Evolutionary conservation across 2,113 vertebrate genomes (phyloP).

Genomic region (Podocnemis expansa): DNA sequence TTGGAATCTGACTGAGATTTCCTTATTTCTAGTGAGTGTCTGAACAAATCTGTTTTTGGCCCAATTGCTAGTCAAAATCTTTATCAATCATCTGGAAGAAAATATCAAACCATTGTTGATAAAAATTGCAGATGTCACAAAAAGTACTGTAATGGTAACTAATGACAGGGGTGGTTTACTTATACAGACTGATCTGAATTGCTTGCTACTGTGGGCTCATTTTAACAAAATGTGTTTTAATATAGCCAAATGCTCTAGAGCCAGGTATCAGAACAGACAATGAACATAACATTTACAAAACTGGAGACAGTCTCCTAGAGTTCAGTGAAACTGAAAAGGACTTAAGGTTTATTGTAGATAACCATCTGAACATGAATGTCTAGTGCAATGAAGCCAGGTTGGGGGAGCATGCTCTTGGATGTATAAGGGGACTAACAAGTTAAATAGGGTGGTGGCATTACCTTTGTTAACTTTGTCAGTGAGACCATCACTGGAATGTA

Average conservation of each 20-base stretch:
- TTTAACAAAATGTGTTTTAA: neutral
- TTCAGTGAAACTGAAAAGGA: neutral
- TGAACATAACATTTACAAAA: neutral
- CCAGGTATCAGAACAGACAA: neutral
- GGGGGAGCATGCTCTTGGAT: neutral
- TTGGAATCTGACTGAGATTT: neutral
- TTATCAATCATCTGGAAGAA: neutral
- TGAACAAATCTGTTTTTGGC: neutral
- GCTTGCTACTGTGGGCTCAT: neutral
- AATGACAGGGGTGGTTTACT: neutral
- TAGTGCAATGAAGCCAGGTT: neutral
- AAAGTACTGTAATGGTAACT: neutral
- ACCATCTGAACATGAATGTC: neutral
- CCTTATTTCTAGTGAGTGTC: neutral
- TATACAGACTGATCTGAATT: neutral
- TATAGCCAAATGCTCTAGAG: accelerated
- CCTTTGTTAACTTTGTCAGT: neutral
- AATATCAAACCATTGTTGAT: neutral
- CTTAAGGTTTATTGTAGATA: neutral
- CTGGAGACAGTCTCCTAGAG: neutral
- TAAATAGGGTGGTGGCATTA: neutral
- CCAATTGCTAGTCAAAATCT: neutral
- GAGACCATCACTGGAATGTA: neutral
- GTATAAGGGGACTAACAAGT: neutral
- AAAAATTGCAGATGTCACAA: neutral